Conservation (phyloP, 2,888 invertebrate genomes). For the Watsonalla binaria region DNA sequence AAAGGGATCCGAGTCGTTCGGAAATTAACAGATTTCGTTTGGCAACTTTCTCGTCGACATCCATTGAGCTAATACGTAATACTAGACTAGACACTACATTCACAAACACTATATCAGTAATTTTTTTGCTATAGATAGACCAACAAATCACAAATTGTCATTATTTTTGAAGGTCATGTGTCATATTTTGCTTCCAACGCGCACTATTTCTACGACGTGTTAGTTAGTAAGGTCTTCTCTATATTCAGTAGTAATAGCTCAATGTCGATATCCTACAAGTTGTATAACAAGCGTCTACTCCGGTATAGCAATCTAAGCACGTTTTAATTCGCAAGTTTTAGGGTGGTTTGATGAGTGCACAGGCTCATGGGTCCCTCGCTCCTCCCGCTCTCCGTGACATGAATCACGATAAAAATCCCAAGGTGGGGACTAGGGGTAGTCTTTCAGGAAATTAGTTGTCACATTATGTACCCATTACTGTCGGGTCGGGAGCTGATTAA, state of each 20-base stretch:
- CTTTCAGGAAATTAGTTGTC: slow-evolving; percentile 73
- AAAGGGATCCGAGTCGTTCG: slow-evolving; percentile 19
- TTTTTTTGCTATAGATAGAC: too few relatives aligned
- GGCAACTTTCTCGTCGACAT: slow-evolving; percentile 13
- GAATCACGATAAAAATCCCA: slow-evolving; percentile 63
- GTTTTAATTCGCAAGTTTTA: slow-evolving; percentile 71
- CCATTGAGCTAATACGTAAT: too few relatives aligned
- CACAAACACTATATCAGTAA: too few relatives aligned
- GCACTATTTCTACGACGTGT: too few relatives aligned
- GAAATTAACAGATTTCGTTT: slow-evolving; percentile 38
- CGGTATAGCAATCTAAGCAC: slow-evolving; percentile 52
- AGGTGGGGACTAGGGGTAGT: slow-evolving; percentile 45
- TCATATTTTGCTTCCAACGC: too few relatives aligned
- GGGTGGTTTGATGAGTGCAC: slow-evolving; percentile 59
- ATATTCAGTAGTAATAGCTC: too few relatives aligned
- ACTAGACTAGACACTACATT: too few relatives aligned
- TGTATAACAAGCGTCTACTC: slow-evolving; percentile 25
- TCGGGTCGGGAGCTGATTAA: slow-evolving; percentile 47
- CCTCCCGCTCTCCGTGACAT: slow-evolving; percentile 44
- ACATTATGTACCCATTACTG: slow-evolving; percentile 64
- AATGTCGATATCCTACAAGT: slow-evolving; percentile 10
- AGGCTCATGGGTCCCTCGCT: slow-evolving; percentile 10
- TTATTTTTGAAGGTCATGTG: too few relatives aligned
- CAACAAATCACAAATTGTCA: too few relatives aligned
- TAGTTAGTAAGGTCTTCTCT: too few relatives aligned